A percentile compares a stretch with the other conserved stretches of the same genome.
Evolutionary conservation across 2,797 vertebrate species (phyloP).

Genomic region (Menidia menidia): DNA sequence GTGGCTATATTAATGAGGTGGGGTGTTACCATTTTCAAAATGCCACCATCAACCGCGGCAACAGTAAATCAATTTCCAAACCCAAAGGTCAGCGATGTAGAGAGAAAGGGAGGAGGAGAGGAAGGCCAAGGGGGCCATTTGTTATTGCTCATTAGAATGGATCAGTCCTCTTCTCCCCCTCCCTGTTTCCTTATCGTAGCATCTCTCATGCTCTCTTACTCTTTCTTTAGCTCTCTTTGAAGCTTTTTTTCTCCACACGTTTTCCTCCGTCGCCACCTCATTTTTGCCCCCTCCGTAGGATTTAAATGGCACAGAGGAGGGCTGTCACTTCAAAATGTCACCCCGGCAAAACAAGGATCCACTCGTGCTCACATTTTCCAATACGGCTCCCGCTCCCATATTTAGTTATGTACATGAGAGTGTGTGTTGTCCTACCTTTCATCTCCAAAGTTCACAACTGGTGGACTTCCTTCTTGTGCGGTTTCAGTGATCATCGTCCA

Average conservation of each 20-base stretch:
- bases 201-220: conserved; percentile 51
- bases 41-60: conserved; percentile 84
- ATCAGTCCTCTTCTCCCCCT: conserved; percentile 60
- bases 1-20: conserved; percentile 83
- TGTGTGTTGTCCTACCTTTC: conserved; percentile 27
- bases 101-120: conserved; percentile 62
- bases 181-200: conserved; percentile 48
- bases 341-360: conserved; percentile 71
- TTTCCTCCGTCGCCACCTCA: conserved; percentile 33
- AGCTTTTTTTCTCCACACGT: conserved; percentile 20
- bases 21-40: conserved; percentile 86
- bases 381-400: conserved; percentile 25
- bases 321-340: conserved; percentile 81
- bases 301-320: conserved; percentile 70
- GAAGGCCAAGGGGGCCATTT: conserved; percentile 75
- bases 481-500: conserved; percentile 10
- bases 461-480: conserved; percentile 11
- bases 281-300: conserved; percentile 62
- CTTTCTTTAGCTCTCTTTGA: conserved; percentile 41
- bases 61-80: conserved; percentile 87
- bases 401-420: conserved; percentile 26
- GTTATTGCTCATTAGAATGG: conserved; percentile 84
- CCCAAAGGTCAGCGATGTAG: conserved; percentile 84
- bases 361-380: conserved; percentile 57
- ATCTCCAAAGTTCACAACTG: conserved; percentile 40